Percentiles rank a stretch among this genome's conserved stretches.
Evolutionary conservation across 2,888 invertebrate species (phyloP).

Genomic region (Euzophera pinguis): DNA sequence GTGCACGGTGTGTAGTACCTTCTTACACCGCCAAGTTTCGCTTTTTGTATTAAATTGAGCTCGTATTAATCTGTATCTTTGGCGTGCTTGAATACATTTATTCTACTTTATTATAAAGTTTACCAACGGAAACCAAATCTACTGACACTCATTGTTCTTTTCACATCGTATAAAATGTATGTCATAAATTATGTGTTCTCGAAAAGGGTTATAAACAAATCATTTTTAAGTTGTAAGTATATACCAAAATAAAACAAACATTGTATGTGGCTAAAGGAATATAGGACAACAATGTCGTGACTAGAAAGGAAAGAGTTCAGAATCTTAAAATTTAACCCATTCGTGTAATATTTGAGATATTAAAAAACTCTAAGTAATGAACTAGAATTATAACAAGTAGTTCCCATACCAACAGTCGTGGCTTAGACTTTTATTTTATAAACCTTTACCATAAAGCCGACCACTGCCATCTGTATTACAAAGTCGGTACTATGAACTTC

Average conservation of each 20-base stretch:
- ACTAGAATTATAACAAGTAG: constrained; percentile 35
- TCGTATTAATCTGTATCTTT: constrained; percentile 4
- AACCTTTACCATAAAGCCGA: constrained; percentile 2
- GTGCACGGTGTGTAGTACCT: constrained; percentile 2
- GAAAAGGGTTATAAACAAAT: neutral
- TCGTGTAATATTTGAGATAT: neutral
- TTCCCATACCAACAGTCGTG: constrained; percentile 41
- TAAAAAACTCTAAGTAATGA: constrained; percentile 32
- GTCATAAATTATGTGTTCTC: neutral
- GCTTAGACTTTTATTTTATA: constrained; percentile 16
- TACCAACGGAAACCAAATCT: neutral
- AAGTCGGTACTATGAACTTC: too few relatives aligned
- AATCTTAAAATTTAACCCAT: constrained; percentile 1
- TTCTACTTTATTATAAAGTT: neutral
- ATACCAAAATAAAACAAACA: too few relatives aligned
- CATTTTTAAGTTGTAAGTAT: too few relatives aligned
- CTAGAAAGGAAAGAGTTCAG: constrained; percentile 3
- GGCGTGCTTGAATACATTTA: neutral
- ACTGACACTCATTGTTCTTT: neutral
- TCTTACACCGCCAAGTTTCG: neutral
- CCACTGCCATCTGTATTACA: too few relatives aligned
- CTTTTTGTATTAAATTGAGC: neutral
- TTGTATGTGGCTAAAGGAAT: too few relatives aligned
- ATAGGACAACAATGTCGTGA: neutral
- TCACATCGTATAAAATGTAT: neutral